Percentiles rank a stretch among this genome's conserved stretches.
Evolutionary conservation across 2,797 vertebrate species (phyloP).

Genomic region (Scleropages formosus): DNA sequence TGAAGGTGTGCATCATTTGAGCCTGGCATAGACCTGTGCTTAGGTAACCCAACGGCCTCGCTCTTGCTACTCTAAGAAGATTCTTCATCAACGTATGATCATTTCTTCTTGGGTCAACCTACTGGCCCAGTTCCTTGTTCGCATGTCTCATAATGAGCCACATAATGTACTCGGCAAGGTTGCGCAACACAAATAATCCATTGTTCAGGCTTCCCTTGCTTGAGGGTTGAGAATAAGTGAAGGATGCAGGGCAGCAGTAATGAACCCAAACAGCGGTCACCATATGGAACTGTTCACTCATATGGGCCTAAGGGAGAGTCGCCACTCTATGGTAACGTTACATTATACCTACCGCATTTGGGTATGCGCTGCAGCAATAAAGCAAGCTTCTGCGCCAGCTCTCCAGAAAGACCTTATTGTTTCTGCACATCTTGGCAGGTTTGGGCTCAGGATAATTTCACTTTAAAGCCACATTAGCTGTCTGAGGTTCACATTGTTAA

Average conservation of each 20-base stretch:
- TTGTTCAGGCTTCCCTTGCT: slow-evolving; percentile 37
- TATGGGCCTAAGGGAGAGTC: slow-evolving; percentile 34
- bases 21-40: too few species aligned
- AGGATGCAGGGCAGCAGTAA: slow-evolving; percentile 27
- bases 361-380: slow-evolving; percentile 54
- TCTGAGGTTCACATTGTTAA: slow-evolving; percentile 57
- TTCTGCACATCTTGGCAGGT: slow-evolving; percentile 55
- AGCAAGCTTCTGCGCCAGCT: slow-evolving; percentile 45
- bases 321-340: slow-evolving; percentile 39
- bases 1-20: too few species aligned
- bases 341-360: slow-evolving; percentile 51
- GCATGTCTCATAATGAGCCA: slow-evolving; percentile 37
- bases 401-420: slow-evolving; percentile 55
- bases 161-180: slow-evolving; percentile 34
- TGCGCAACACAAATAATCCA: slow-evolving; percentile 44
- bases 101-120: slow-evolving; percentile 21
- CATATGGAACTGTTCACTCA: slow-evolving; percentile 43
- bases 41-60: not conserved
- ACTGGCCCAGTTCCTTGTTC: slow-evolving; percentile 31
- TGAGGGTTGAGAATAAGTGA: not conserved
- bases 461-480: slow-evolving; percentile 59
- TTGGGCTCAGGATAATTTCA: slow-evolving; percentile 55
- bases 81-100: slow-evolving; percentile 26
- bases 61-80: slow-evolving; percentile 19
- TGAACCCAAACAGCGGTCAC: slow-evolving; percentile 33